Evolutionary conservation across 2,888 invertebrate species (phyloP), one percentile per base, ranked within the genome.

Genomic region (Idaea dimidiata): DNA sequence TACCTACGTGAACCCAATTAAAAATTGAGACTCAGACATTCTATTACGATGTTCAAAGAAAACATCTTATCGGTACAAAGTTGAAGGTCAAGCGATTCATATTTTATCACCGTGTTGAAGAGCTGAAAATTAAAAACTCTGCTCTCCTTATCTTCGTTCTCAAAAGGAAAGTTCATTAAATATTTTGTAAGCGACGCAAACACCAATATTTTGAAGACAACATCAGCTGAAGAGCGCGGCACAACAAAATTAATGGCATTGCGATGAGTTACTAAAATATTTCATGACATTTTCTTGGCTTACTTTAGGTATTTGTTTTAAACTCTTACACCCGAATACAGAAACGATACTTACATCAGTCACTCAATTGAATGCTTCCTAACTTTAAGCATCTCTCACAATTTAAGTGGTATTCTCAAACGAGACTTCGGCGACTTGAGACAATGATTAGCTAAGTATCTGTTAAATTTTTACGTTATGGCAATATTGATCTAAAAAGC

Each of bases 21-120:
- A 24, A 24, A 24, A 24, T 24, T 24, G 24, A 24, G 5, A 24
- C 24, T 24, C 24, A 1, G 24, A 24, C n/a, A n/a, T n/a, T 24
- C 24, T 43, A 43, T 43, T 7, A 10, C 43, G 43, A 43, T 43
- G 43, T 67, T 68, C 67, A 60, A 62, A 64, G 70, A 73, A 72
- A 59, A 68, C 68, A 64, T 75, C 69, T 74, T 76, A 76, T 78
- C 74, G 70, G 70, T 72, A 72, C 66, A 71, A 72, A 78, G 75
- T 74, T 75, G 72, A 79, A 73, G 73, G 74, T 17, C 71, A 65
- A 66, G 69, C 65, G 67, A 71, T 69, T 75, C 65, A 73, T 74
- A 71, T 72, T 75, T 76, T 70, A 76, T 68, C 62, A 58, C 62
- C 59, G 64, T 59, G 59, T 60, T 62, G 65, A 65, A 63, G 63